A percentile compares a stretch with the other conserved stretches of the same genome.
phyloP scores from a whole-genome alignment of 1,140 invertebrate genomes.

The Zaprionus capensis region DNA sequence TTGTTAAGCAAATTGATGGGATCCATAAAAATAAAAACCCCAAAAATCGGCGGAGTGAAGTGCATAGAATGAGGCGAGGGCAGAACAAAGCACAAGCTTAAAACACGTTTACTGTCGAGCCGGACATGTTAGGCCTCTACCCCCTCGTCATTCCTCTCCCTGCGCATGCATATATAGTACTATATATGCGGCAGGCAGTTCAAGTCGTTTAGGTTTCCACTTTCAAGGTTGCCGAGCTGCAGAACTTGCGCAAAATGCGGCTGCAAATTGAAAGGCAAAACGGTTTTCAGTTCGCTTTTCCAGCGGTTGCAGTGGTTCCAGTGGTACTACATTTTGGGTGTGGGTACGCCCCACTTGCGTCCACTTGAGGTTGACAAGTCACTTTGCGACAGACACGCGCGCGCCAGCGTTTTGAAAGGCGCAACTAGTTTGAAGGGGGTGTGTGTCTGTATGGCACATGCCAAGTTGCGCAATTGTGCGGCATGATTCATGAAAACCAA shows the following conservation, averaged over 20 bases:
- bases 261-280: constrained; percentile 53
- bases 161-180: neutral
- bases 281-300: constrained; percentile 34
- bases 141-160: neutral
- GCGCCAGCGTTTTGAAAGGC: constrained; percentile 61
- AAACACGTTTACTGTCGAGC: constrained; percentile 17
- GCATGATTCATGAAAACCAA: constrained; percentile 68
- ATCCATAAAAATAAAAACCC: constrained; percentile 20
- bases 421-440: constrained; percentile 13
- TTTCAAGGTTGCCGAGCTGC: constrained; percentile 72
- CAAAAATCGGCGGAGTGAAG: constrained; percentile 25
- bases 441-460: constrained; percentile 64
- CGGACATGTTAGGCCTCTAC: constrained; percentile 41
- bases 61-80: constrained; percentile 28
- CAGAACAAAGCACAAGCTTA: constrained; percentile 34
- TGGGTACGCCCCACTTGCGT: constrained; percentile 44
- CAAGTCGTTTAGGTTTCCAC: constrained; percentile 62
- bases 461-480: constrained; percentile 72
- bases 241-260: constrained; percentile 53
- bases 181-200: constrained; percentile 14
- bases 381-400: constrained; percentile 26
- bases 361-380: constrained; percentile 65
- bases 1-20: constrained; percentile 8
- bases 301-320: neutral
- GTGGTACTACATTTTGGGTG: constrained; percentile 33